Evolutionary conservation across 2,113 vertebrate species (phyloP).

Genomic region (Nibea albiflora): DNA sequence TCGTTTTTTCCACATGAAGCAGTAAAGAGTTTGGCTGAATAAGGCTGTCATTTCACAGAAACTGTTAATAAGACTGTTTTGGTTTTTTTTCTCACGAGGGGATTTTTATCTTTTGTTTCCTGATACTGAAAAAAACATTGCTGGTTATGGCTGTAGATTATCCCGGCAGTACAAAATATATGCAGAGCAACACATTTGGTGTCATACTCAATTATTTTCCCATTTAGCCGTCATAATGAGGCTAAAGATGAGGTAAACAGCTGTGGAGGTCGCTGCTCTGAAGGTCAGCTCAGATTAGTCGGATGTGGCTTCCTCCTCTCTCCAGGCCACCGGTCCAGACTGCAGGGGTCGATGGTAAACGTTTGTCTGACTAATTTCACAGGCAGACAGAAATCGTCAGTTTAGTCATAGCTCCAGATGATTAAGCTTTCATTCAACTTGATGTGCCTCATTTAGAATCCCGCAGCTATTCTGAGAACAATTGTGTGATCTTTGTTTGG

Average conservation of each 20-base stretch:
- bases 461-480: conserved; percentile 34
- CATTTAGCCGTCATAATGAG: not conserved
- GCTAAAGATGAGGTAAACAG: conserved; percentile 33
- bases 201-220: conserved; percentile 19
- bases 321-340: not conserved
- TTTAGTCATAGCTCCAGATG: conserved; percentile 54
- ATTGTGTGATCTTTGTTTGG: conserved; percentile 21
- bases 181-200: not conserved
- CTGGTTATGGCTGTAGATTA: not conserved
- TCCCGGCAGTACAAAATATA: not conserved
- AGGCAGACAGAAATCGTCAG: conserved; percentile 34
- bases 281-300: conserved; percentile 44
- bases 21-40: conserved; percentile 4
- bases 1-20: conserved; percentile 31
- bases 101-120: not conserved
- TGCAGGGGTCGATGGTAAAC: not conserved
- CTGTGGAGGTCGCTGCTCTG: conserved; percentile 26
- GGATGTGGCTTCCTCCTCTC: not conserved
- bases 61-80: not conserved
- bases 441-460: conserved; percentile 29
- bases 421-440: conserved; percentile 51
- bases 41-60: conserved; percentile 8
- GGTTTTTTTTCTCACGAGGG: not conserved
- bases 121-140: not conserved
- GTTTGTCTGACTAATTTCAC: conserved; percentile 56